Evolutionary conservation across 1,140 invertebrate genomes (phyloP).

Genomic region (Oedothorax gibbosus): DNA sequence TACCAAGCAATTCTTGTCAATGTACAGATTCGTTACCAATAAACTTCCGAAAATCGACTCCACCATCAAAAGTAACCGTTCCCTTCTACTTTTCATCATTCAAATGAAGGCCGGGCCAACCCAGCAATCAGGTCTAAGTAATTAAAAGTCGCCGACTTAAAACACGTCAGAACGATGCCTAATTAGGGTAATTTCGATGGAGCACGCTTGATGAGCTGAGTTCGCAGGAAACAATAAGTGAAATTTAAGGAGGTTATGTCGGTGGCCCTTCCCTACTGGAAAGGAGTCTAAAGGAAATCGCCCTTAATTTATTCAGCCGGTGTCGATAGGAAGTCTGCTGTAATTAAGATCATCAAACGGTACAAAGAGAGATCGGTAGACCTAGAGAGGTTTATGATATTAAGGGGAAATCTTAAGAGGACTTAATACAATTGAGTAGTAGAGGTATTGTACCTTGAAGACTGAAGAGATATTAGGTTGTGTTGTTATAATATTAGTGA

Average conservation of each 20-base stretch:
- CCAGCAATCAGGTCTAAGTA: constrained; percentile 49
- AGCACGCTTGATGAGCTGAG: constrained; percentile 50
- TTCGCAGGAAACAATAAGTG: constrained; percentile 57
- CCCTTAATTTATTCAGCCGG: constrained; percentile 52
- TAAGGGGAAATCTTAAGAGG: too few relatives aligned
- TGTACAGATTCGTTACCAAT: too few relatives aligned
- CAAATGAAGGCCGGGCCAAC: background rate
- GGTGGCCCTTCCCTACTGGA: constrained; percentile 3
- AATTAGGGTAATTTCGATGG: constrained; percentile 55
- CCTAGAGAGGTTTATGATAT: background rate
- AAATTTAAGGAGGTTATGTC: constrained; percentile 58
- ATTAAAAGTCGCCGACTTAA: constrained; percentile 57
- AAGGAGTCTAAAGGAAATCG: background rate
- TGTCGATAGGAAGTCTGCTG: constrained; percentile 44
- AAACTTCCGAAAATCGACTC: background rate
- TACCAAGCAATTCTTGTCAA: too few relatives aligned
- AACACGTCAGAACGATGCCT: constrained; percentile 50
- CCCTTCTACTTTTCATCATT: background rate
- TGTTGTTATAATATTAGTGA: too few relatives aligned
- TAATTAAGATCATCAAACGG: constrained; percentile 54
- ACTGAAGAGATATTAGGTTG: too few relatives aligned
- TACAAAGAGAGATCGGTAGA: constrained; percentile 3
- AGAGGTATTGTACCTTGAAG: too few relatives aligned
- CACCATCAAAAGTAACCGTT: background rate
- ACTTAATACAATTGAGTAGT: too few relatives aligned